phyloP scores from a whole-genome alignment of 2,888 invertebrate species.

The Philereme vetulata region DNA sequence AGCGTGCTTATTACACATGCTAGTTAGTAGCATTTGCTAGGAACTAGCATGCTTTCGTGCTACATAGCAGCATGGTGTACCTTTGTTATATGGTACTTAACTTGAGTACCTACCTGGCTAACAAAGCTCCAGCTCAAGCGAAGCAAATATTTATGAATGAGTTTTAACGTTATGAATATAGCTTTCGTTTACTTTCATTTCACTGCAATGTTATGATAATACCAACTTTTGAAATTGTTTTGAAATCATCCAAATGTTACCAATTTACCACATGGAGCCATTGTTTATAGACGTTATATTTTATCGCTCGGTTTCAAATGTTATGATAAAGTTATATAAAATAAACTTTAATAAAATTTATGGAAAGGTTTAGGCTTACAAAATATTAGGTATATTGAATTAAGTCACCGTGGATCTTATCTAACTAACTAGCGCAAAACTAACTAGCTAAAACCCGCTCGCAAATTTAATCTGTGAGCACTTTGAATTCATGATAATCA shows the following conservation, averaged over 20 bases:
- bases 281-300: slow-evolving; percentile 47
- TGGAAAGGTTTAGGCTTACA: slow-evolving; percentile 2
- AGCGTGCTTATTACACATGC: no score
- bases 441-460: neutral
- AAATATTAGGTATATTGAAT: neutral
- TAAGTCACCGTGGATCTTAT: neutral
- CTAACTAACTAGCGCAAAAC: neutral
- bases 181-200: slow-evolving; percentile 52
- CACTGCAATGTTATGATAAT: slow-evolving; percentile 57
- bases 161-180: slow-evolving; percentile 19
- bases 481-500: no score
- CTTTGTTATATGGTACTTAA: neutral
- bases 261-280: slow-evolving; percentile 46
- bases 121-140: slow-evolving; percentile 3
- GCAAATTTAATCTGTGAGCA: no score
- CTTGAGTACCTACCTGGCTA: neutral
- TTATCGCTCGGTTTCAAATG: slow-evolving; percentile 14
- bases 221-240: slow-evolving; percentile 53
- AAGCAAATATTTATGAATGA: slow-evolving; percentile 16
- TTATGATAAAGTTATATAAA: slow-evolving; percentile 12
- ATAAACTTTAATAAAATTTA: no score
- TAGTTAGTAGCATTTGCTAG: no score
- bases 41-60: no score
- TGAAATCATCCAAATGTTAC: slow-evolving; percentile 59
- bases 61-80: no score